These are phyloP conservation scores for Nixonia krombeini DNA, from an alignment of 1,140 invertebrate species.

Conservation along the genomic window DNA sequence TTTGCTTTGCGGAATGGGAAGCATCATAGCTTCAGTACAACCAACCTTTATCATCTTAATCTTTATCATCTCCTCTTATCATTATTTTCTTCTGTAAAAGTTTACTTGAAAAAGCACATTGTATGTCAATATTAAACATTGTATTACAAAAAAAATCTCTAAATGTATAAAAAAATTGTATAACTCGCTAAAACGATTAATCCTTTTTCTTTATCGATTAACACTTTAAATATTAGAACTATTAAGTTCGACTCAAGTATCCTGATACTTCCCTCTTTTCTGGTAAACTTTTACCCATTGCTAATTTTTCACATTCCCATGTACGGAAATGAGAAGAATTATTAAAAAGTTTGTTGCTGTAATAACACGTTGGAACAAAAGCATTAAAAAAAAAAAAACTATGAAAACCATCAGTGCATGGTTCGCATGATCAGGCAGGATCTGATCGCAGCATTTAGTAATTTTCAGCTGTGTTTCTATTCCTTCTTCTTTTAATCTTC, in stretches of 20 bases:
- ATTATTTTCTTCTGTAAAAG: slow-evolving; percentile 13
- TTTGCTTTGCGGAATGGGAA: no score
- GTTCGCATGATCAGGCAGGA: slow-evolving; percentile 58
- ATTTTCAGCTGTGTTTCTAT: slow-evolving; percentile 18
- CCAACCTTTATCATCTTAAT: no score
- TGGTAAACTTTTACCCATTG: no score
- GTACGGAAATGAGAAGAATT: slow-evolving; percentile 3
- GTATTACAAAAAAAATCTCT: no score
- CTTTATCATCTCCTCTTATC: no score
- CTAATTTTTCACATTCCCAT: slow-evolving; percentile 6
- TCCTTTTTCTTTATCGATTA: neutral
- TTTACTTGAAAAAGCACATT: slow-evolving; percentile 6
- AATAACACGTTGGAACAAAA: neutral
- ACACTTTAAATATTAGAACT: no score
- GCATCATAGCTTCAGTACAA: slow-evolving; percentile 12
- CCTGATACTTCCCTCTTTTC: no score
- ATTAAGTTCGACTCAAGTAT: no score
- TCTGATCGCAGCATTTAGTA: slow-evolving; percentile 56
- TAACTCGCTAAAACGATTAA: neutral
- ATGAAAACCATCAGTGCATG: slow-evolving; percentile 9
- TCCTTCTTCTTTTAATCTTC: slow-evolving; percentile 3
- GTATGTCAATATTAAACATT: no score
- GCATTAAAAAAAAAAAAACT: no score
- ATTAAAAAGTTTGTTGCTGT: neutral
- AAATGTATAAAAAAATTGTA: neutral